Conservation (phyloP, 2,113 vertebrate genomes). For the Pseudolaguvia tuberculata region DNA sequence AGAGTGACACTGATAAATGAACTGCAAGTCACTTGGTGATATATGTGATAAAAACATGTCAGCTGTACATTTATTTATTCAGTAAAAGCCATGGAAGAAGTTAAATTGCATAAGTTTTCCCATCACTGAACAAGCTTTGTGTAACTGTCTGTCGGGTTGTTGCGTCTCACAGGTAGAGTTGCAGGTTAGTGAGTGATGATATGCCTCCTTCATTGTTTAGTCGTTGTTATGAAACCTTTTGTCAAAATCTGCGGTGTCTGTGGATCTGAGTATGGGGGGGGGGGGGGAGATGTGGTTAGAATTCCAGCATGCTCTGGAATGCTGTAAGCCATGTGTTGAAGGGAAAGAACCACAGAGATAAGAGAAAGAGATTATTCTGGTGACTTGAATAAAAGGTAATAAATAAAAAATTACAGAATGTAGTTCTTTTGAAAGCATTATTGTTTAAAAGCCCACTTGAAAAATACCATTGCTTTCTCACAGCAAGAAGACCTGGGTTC, state of each 20-base stretch:
- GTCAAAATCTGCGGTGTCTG: not conserved
- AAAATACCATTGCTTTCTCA: too few relatives aligned
- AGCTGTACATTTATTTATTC: not conserved
- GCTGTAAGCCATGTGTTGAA: not conserved
- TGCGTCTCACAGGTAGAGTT: not conserved
- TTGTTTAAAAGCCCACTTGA: too few relatives aligned
- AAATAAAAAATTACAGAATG: too few relatives aligned
- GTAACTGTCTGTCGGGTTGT: not conserved
- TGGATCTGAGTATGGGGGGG: too few relatives aligned
- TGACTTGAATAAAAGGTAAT: too few relatives aligned
- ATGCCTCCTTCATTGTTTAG: not conserved
- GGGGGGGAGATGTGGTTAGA: not conserved
- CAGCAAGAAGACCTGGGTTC: too few relatives aligned
- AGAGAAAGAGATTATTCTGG: not conserved
- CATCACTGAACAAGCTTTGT: not conserved
- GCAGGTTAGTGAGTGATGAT: not conserved
- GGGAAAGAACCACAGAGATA: conserved; percentile 1
- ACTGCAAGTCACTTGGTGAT: not conserved
- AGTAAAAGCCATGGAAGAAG: not conserved
- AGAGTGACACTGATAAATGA: not conserved
- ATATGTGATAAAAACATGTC: not conserved
- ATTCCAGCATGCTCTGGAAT: not conserved
- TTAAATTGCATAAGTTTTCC: not conserved
- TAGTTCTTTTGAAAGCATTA: too few relatives aligned
- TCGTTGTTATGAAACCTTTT: not conserved